Evolutionary conservation across 2,113 vertebrate genomes (phyloP).

Genomic region (Notothenia rossii): DNA sequence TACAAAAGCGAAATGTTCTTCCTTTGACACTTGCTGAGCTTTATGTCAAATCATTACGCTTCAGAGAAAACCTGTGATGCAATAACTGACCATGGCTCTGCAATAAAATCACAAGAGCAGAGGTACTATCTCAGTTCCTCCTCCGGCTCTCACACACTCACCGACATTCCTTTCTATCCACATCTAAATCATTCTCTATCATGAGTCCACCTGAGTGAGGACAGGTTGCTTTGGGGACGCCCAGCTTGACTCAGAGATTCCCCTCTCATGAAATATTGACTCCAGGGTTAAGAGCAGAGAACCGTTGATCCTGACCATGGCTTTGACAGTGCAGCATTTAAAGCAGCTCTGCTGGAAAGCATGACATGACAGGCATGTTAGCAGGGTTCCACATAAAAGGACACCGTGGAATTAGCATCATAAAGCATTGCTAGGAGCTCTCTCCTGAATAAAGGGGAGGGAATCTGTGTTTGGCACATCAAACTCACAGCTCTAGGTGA

Average conservation of each 20-base stretch:
- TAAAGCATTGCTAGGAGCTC: constrained; percentile 45
- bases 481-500: constrained; percentile 56
- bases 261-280: constrained; percentile 76
- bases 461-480: constrained; percentile 42
- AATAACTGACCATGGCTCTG: constrained; percentile 51
- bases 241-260: constrained; percentile 52
- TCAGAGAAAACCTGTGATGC: constrained; percentile 56
- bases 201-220: constrained; percentile 65
- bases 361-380: constrained; percentile 44
- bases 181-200: constrained; percentile 80
- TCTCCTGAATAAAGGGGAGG: constrained; percentile 40
- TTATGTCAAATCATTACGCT: constrained; percentile 31
- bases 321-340: constrained; percentile 58
- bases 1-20: constrained; percentile 44
- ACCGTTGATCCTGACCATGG: constrained; percentile 58
- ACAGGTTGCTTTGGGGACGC: constrained; percentile 36
- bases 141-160: background rate
- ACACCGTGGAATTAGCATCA: constrained; percentile 59
- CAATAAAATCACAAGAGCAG: constrained; percentile 50
- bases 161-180: constrained; percentile 50
- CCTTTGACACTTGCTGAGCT: constrained; percentile 36
- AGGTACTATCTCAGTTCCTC: constrained; percentile 21
- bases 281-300: constrained; percentile 64
- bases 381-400: constrained; percentile 57
- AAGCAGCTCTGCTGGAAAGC: constrained; percentile 46